These are phyloP conservation scores for Nomada ruficornis DNA, from an alignment of 2,888 invertebrate genomes.

Conservation along the genomic window DNA sequence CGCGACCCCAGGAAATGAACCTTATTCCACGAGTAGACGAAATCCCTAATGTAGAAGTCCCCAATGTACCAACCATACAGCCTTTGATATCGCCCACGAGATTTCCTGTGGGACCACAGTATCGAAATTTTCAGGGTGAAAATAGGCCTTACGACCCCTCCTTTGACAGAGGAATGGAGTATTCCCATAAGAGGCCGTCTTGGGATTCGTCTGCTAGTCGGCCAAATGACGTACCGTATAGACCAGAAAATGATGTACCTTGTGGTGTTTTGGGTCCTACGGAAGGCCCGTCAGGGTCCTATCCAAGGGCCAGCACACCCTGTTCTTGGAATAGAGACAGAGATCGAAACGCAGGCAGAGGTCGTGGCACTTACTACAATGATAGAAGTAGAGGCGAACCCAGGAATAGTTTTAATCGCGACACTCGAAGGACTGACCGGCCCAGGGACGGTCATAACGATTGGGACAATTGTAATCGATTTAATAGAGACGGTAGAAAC, in stretches of 20 bases:
- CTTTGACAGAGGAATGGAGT: constrained; percentile 71
- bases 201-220: constrained; percentile 62
- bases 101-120: constrained; percentile 53
- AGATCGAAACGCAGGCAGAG: constrained; percentile 58
- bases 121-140: constrained; percentile 50
- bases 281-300: constrained; percentile 35
- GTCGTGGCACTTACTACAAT: constrained; percentile 63
- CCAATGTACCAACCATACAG: constrained; percentile 38
- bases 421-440: constrained; percentile 67
- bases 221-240: constrained; percentile 38
- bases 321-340: constrained; percentile 59
- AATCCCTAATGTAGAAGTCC: constrained; percentile 23
- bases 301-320: constrained; percentile 61
- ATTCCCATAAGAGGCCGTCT: constrained; percentile 64
- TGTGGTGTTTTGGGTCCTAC: constrained; percentile 27
- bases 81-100: constrained; percentile 62
- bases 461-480: constrained; percentile 57
- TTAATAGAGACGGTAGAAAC: constrained; percentile 60
- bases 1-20: constrained; percentile 58
- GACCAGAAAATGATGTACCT: constrained; percentile 54
- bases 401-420: constrained; percentile 66
- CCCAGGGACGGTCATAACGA: constrained; percentile 53
- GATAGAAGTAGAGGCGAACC: constrained; percentile 66
- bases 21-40: constrained; percentile 52
- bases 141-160: constrained; percentile 49